A percentile compares a stretch with the other conserved stretches of the same genome.
These are phyloP conservation scores for Blennius ocellaris DNA, from an alignment of 2,113 vertebrate genomes.

Conservation along the genomic window DNA sequence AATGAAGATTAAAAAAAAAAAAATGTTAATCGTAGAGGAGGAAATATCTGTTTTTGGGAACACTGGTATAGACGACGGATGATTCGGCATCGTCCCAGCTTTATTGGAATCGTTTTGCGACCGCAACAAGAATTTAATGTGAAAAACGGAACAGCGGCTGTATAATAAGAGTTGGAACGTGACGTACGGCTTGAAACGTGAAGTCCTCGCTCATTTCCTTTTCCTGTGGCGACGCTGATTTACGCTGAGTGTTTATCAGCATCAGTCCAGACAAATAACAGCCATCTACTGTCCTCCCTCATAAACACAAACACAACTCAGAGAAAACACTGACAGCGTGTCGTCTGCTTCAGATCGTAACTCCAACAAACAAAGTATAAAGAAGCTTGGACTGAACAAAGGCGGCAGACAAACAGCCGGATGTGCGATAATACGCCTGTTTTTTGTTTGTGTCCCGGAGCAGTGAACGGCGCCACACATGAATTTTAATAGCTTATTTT, in stretches of 20 bases:
- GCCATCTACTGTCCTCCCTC: conserved; percentile 23
- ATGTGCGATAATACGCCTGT: conserved; percentile 64
- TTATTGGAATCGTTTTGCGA: neutral
- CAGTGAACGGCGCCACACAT: conserved; percentile 51
- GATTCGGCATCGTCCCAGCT: neutral
- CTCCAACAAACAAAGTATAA: conserved; percentile 58
- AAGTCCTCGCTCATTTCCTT: conserved; percentile 27
- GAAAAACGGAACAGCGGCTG: neutral
- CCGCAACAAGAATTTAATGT: no score
- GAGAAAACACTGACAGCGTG: conserved; percentile 38
- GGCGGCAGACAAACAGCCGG: conserved; percentile 60
- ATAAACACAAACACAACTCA: conserved; percentile 36
- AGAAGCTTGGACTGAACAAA: conserved; percentile 36
- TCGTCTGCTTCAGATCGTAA: conserved; percentile 55
- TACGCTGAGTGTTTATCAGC: conserved; percentile 1
- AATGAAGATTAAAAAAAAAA: no score
- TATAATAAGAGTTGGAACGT: conserved; percentile 4
- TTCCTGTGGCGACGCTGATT: conserved; percentile 17
- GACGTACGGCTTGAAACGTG: conserved; percentile 16
- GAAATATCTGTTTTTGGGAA: neutral
- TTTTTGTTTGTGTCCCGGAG: conserved; percentile 71
- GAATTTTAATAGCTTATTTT: conserved; percentile 77
- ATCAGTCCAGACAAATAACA: conserved; percentile 28
- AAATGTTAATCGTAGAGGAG: neutral
- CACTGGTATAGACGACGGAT: neutral